Conservation (phyloP, 2,888 invertebrate species). For the Parthenolecanium corni region DNA sequence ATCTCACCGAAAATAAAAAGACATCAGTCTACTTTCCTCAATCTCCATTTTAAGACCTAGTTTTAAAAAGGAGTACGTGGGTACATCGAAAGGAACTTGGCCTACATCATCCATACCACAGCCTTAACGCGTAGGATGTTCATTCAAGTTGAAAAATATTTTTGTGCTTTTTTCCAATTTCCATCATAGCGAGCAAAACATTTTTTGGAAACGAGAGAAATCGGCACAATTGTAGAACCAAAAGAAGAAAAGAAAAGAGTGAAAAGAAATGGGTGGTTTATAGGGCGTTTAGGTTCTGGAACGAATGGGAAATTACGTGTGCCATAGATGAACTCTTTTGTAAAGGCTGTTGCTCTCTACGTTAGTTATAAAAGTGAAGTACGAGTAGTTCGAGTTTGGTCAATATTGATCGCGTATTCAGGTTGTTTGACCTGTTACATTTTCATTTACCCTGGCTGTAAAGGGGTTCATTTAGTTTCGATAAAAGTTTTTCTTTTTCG, state of each 20-base stretch:
- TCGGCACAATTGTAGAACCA: neutral
- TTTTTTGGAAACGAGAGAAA: neutral
- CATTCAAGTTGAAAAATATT: too few relatives aligned
- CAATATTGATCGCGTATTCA: slow-evolving; percentile 27
- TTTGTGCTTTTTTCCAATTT: neutral
- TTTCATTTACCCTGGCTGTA: slow-evolving; percentile 8
- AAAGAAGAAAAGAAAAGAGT: neutral
- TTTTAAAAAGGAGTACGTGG: too few relatives aligned
- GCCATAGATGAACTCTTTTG: slow-evolving; percentile 13
- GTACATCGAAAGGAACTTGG: too few relatives aligned
- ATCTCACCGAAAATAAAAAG: too few relatives aligned
- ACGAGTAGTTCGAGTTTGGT: slow-evolving; percentile 18
- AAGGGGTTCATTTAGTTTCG: neutral
- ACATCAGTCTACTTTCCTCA: too few relatives aligned
- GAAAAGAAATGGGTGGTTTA: slow-evolving; percentile 3
- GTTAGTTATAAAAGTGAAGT: slow-evolving; percentile 25
- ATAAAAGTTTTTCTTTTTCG: too few relatives aligned
- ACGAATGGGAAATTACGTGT: slow-evolving; percentile 25
- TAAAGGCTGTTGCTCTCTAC: slow-evolving; percentile 26
- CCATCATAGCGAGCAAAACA: too few relatives aligned
- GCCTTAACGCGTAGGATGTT: neutral
- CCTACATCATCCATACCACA: too few relatives aligned
- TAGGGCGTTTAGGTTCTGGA: slow-evolving; percentile 15
- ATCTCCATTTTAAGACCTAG: too few relatives aligned
- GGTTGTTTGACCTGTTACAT: slow-evolving; percentile 28